Evolutionary conservation across 2,888 invertebrate genomes (phyloP).

Genomic region (Andrena bucephala): DNA sequence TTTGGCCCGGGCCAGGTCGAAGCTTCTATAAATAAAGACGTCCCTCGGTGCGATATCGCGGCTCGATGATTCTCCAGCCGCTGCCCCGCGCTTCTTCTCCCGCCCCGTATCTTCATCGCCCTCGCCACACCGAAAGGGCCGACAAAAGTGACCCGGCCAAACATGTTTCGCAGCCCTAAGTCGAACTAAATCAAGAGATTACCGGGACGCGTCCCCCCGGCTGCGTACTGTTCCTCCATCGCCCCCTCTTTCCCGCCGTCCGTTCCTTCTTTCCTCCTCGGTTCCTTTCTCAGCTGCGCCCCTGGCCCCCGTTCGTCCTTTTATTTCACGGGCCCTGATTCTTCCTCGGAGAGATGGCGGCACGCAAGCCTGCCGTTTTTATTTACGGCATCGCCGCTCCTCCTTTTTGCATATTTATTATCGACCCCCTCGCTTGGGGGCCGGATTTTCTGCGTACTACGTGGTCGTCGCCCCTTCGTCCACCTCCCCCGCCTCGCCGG

Average conservation of each 20-base stretch:
- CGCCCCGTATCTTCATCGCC: conserved; percentile 38
- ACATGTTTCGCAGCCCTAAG: conserved; percentile 53
- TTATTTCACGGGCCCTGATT: conserved; percentile 51
- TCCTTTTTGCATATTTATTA: conserved; percentile 76
- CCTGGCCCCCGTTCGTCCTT: conserved; percentile 42
- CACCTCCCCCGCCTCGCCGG: conserved; percentile 14
- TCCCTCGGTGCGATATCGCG: conserved; percentile 59
- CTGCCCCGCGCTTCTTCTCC: conserved; percentile 8
- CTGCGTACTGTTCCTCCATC: conserved; percentile 36
- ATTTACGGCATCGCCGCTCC: conserved; percentile 68
- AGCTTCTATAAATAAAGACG: conserved; percentile 67
- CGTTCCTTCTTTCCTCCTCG: neutral
- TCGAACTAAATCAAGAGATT: conserved; percentile 76
- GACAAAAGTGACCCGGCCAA: conserved; percentile 53
- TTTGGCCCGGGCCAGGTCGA: conserved; percentile 39
- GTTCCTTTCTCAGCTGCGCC: conserved; percentile 10
- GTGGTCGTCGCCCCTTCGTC: conserved; percentile 39
- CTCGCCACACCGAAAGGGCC: conserved; percentile 26
- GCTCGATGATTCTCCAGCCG: conserved; percentile 50
- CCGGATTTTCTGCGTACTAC: conserved; percentile 58
- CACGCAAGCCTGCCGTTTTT: conserved; percentile 68
- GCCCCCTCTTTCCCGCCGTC: conserved; percentile 7
- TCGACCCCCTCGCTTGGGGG: conserved; percentile 52
- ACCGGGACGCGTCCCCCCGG: conserved; percentile 51
- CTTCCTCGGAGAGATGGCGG: conserved; percentile 49